Evolutionary conservation across 2,888 invertebrate genomes (phyloP).

Genomic region (Pandemis heparana): DNA sequence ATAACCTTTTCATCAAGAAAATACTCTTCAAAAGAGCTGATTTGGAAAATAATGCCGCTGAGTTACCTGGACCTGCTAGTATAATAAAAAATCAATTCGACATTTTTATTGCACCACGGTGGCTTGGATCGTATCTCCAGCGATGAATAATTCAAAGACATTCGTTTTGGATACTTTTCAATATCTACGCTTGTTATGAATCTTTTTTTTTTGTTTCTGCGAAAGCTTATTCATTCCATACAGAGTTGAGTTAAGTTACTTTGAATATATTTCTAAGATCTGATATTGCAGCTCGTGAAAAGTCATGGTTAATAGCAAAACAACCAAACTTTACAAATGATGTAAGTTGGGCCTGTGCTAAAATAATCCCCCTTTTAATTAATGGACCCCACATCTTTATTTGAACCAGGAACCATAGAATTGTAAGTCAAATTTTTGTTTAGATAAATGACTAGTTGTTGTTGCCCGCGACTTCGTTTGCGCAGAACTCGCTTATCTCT

Average conservation of each 20-base stretch:
- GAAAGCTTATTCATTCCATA: constrained; percentile 2
- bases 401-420: no score
- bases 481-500: no score
- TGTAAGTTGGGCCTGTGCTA: no score
- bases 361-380: no score
- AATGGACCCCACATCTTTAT: no score
- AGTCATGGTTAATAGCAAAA: no score
- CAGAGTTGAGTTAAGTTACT: neutral
- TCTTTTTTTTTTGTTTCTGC: constrained; percentile 15
- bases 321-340: no score
- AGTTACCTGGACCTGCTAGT: constrained; percentile 17
- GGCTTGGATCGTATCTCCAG: constrained; percentile 34
- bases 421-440: no score
- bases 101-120: constrained; percentile 36
- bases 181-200: constrained; percentile 29
- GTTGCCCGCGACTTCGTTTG: no score
- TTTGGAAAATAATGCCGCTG: constrained; percentile 16
- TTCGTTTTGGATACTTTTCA: constrained; percentile 37
- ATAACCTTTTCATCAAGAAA: neutral
- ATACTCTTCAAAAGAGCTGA: neutral
- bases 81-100: constrained; percentile 37
- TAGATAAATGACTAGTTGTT: no score
- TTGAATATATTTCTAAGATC: neutral
- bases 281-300: no score
- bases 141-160: constrained; percentile 38